These are phyloP conservation scores for Asteroscopus sphinx DNA, from an alignment of 2,888 invertebrate genomes.

Conservation along the genomic window DNA sequence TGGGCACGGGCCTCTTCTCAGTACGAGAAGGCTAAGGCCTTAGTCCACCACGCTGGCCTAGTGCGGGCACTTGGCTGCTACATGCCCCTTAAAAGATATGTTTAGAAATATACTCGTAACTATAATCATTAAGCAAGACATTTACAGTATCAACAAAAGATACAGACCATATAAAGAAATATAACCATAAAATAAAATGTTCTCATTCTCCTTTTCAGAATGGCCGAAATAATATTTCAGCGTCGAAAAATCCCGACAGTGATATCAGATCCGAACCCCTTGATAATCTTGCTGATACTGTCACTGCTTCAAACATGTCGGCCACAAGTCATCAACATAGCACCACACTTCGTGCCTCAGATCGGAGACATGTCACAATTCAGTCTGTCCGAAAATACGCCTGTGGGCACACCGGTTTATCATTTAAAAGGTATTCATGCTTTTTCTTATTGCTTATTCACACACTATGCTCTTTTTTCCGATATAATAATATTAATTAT, in stretches of 20 bases:
- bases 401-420: conserved; percentile 93
- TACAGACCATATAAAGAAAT: too few species aligned
- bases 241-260: conserved; percentile 77
- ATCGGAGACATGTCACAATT: conserved; percentile 94
- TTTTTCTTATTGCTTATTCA: not conserved
- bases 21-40: too few species aligned
- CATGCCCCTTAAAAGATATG: too few species aligned
- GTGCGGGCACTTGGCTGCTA: too few species aligned
- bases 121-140: too few species aligned
- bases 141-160: too few species aligned
- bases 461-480: not conserved
- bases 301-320: conserved; percentile 68
- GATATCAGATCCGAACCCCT: conserved; percentile 72
- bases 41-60: too few species aligned
- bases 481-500: too few species aligned
- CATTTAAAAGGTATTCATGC: conserved; percentile 90
- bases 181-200: too few species aligned
- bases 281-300: conserved; percentile 75
- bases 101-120: too few species aligned
- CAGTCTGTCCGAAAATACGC: conserved; percentile 93
- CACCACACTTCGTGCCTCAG: conserved; percentile 93
- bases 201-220: conserved; percentile 67
- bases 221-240: conserved; percentile 85
- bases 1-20: too few species aligned
- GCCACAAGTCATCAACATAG: conserved; percentile 91